Evolutionary conservation across 2,888 invertebrate genomes (phyloP), one percentile per base, ranked within the genome.

Genomic region (Brachylomia viminalis): DNA sequence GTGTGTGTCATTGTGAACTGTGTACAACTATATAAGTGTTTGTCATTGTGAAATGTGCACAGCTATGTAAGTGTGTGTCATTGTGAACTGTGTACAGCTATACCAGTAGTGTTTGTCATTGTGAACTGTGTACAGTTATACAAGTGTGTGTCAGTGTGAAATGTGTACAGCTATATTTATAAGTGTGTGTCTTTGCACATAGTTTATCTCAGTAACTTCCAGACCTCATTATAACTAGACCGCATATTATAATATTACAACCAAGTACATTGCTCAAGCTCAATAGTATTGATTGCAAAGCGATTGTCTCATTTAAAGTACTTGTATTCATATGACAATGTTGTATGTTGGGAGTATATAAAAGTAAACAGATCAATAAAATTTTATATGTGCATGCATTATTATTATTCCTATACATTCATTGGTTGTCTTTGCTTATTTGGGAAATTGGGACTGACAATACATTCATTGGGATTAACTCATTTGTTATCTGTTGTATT

Each of bases 271-370:
- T 47, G 66, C 45, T 56, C 30, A 4, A 61, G 56, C 67, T 64
- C 20, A 58, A 62, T 38, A 52, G 38, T 47, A 74, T 71, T 64
- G 54, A 82, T 74, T 77, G 83, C 85, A 64, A 68, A 70, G 83
- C 83, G 77, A 83, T 71, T 77, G 85, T 83, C 13, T 71, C 17
- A 65, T 77, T 70, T 13, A 38, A 58, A 67, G 20, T 61, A 79
- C 27, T 75, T 30, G 20, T 47, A 49, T 33, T 79, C n/a, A 62
- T 47, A n/a, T 8, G 11, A 38, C n/a, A 10, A 33, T 79, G n/a
- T 30, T 47, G n/a, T 52, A 52, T 61, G 33, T 61, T 61, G 38
- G 45, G 27, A 79, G 38, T 38, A 38, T n/a, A 49, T 27, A 38
- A 49, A 79, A 33, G 47, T 71, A 47, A 75, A 79, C n/a, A 45